Conservation (phyloP, 2,888 invertebrate species). For the Philopedon plagiatum region DNA sequence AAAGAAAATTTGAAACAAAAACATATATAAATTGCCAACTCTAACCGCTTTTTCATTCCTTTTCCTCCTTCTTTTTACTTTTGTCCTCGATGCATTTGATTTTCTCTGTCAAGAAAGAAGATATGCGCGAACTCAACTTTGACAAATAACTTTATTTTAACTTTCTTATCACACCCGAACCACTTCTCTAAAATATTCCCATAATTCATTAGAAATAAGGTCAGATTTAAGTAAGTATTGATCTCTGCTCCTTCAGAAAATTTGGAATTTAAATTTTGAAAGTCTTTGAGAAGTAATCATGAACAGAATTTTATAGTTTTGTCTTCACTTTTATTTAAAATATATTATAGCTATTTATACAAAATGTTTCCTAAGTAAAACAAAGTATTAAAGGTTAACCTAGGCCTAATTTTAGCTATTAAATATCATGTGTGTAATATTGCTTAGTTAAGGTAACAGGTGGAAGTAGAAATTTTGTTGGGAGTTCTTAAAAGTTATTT, state of each 20-base stretch:
- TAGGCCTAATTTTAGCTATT: no score
- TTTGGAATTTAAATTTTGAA: slow-evolving; percentile 9
- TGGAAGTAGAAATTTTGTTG: no score
- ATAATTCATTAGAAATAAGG: slow-evolving; percentile 42
- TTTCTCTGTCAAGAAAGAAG: slow-evolving; percentile 5
- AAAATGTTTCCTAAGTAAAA: neutral
- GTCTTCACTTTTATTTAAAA: neutral
- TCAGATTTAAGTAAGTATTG: slow-evolving; percentile 28
- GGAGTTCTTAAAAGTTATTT: no score
- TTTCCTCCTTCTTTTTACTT: neutral
- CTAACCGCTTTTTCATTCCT: neutral
- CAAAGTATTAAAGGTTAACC: no score
- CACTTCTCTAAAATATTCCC: slow-evolving; percentile 39
- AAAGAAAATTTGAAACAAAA: no score
- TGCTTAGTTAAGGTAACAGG: no score
- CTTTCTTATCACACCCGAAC: slow-evolving; percentile 38
- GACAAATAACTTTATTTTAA: slow-evolving; percentile 44
- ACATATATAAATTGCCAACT: no score
- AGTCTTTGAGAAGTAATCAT: neutral
- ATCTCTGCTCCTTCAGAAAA: slow-evolving; percentile 14
- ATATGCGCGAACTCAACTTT: slow-evolving; percentile 33
- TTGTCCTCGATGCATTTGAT: neutral
- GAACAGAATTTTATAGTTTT: neutral
- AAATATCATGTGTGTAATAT: no score
- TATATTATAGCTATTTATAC: no score